Conservation (phyloP, 1,140 invertebrate species). For the Manduca sexta region DNA sequence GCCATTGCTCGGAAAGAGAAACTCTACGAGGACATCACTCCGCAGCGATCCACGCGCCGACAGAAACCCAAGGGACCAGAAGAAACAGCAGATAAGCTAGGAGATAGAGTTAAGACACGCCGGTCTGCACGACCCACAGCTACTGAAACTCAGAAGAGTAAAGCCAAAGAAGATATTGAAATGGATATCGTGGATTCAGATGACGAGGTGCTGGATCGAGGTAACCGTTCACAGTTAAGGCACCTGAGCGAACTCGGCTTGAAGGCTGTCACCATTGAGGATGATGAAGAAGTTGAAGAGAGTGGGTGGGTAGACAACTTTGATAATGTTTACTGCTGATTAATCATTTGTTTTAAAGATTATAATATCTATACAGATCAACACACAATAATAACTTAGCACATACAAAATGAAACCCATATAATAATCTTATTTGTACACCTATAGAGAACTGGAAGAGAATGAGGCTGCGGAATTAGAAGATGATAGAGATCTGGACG, state of each 20-base stretch:
- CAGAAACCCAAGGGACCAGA: conserved; percentile 67
- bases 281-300: conserved; percentile 39
- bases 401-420: no score
- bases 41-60: conserved; percentile 58
- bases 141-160: conserved; percentile 32
- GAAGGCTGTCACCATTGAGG: conserved; percentile 43
- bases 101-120: conserved; percentile 49
- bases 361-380: no score
- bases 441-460: conserved; percentile 24
- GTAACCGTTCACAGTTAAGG: conserved; percentile 69
- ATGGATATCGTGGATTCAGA: conserved; percentile 22
- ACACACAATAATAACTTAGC: no score
- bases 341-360: neutral
- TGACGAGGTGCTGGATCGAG: conserved; percentile 43
- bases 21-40: conserved; percentile 60
- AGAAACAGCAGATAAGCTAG: conserved; percentile 35
- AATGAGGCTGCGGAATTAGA: conserved; percentile 24
- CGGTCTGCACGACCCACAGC: conserved; percentile 31
- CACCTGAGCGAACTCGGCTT: conserved; percentile 74
- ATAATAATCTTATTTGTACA: neutral
- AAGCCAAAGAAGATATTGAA: conserved; percentile 21
- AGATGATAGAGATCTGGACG: conserved; percentile 56
- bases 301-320: conserved; percentile 2
- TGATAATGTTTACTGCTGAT: neutral
- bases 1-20: conserved; percentile 76